phyloP scores from a whole-genome alignment of 2,888 invertebrate species.

The Acanthococcus lagerstroemiae region DNA sequence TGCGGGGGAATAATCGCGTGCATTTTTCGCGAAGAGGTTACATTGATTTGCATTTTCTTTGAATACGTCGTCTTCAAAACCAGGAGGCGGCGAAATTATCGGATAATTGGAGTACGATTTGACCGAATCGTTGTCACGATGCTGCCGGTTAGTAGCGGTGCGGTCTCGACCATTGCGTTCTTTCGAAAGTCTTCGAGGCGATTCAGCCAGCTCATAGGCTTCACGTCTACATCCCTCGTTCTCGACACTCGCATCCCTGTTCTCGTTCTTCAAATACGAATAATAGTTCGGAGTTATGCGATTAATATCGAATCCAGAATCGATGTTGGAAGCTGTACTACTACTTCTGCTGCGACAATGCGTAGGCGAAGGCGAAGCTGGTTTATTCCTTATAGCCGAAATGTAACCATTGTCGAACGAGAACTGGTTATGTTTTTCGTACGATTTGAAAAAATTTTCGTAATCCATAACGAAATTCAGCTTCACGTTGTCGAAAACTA shows the following conservation, averaged over 20 bases:
- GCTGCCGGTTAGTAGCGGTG: background rate
- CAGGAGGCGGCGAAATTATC: constrained; percentile 59
- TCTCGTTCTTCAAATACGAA: background rate
- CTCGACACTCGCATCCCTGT: background rate
- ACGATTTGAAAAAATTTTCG: background rate
- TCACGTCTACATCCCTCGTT: constrained; percentile 2
- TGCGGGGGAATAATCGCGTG: background rate
- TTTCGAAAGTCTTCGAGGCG: background rate
- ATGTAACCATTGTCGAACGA: background rate
- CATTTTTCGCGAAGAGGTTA: background rate
- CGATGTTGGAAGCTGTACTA: background rate
- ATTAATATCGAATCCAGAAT: background rate
- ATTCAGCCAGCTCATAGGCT: background rate
- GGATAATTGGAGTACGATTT: constrained; percentile 40
- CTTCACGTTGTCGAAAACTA: constrained; percentile 6
- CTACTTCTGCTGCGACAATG: background rate
- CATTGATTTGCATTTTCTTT: background rate
- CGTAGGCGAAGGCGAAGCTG: background rate
- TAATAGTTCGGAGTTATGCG: no score
- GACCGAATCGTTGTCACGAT: background rate
- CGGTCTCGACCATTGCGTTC: background rate
- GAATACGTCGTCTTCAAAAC: constrained; percentile 50
- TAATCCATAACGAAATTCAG: constrained; percentile 3
- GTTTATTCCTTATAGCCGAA: background rate
- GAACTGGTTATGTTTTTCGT: background rate